phyloP scores from a whole-genome alignment of 2,797 vertebrate species.

The Sparus aurata region DNA sequence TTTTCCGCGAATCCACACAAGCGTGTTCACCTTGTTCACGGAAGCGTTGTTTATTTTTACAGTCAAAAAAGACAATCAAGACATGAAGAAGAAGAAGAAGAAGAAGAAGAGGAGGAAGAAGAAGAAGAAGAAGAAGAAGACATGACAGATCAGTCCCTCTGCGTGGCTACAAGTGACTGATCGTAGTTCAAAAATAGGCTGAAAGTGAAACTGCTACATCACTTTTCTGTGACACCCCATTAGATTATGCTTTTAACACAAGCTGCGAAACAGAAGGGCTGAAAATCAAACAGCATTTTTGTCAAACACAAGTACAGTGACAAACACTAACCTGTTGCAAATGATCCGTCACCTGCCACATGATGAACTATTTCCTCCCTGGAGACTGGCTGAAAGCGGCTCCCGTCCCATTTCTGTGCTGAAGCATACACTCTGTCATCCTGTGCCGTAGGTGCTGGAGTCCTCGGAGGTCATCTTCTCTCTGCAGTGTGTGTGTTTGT shows the following conservation, averaged over 20 bases:
- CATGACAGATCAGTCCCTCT: neutral
- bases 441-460: slow-evolving; percentile 19
- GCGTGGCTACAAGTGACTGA: slow-evolving; percentile 30
- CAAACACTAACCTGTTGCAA: slow-evolving; percentile 67
- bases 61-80: neutral
- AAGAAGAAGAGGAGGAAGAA: neutral
- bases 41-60: neutral
- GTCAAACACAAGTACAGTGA: neutral
- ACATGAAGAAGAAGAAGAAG: neutral
- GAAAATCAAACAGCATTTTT: neutral
- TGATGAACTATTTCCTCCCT: slow-evolving; percentile 34
- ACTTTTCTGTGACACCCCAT: slow-evolving; percentile 26
- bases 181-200: slow-evolving; percentile 25
- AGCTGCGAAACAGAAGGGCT: neutral
- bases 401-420: slow-evolving; percentile 12
- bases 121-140: neutral
- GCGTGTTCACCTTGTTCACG: neutral
- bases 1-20: neutral
- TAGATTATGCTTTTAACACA: neutral
- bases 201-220: slow-evolving; percentile 60
- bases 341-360: slow-evolving; percentile 34
- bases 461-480: slow-evolving; percentile 47
- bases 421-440: neutral
- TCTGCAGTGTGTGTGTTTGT: slow-evolving; percentile 30
- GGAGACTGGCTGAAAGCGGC: slow-evolving; percentile 18